phyloP scores from a whole-genome alignment of 30 jellyfish, hydroid and myxozoan genomes.

The Turritopsis dohrnii region DNA sequence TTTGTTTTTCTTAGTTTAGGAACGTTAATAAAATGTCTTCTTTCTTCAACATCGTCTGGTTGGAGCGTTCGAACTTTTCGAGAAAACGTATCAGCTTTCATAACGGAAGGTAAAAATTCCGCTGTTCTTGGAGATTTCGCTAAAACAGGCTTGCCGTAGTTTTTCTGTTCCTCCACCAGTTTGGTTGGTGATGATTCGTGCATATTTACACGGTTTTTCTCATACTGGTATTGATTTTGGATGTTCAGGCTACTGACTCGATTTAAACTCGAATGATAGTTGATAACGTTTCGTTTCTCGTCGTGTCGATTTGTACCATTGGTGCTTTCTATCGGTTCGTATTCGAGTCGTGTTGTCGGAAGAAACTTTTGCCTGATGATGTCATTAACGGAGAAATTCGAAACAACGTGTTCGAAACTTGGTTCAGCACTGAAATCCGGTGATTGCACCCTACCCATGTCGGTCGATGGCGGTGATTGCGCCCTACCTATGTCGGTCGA shows the following conservation, averaged over 20 bases:
- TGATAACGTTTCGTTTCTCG: background rate
- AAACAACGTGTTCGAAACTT: conserved; percentile 5
- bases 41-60: background rate
- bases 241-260: conserved; percentile 27
- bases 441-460: background rate
- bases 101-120: background rate
- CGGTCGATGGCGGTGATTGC: background rate
- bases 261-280: background rate
- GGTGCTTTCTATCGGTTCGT: background rate
- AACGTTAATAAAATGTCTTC: background rate
- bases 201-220: background rate
- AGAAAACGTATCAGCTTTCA: background rate
- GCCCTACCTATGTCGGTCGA: background rate
- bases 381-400: conserved; percentile 35
- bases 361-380: conserved; percentile 34
- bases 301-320: background rate
- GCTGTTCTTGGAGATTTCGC: conserved; percentile 25
- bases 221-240: conserved; percentile 37
- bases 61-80: background rate
- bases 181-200: conserved; percentile 1
- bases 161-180: background rate
- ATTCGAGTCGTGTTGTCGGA: conserved; percentile 27
- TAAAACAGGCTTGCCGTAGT: conserved; percentile 35
- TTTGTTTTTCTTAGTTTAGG: background rate
- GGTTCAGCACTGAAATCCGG: conserved; percentile 20